Evolutionary conservation across 2,797 vertebrate species (phyloP).

Genomic region (Ctenochaetus hawaiiensis): DNA sequence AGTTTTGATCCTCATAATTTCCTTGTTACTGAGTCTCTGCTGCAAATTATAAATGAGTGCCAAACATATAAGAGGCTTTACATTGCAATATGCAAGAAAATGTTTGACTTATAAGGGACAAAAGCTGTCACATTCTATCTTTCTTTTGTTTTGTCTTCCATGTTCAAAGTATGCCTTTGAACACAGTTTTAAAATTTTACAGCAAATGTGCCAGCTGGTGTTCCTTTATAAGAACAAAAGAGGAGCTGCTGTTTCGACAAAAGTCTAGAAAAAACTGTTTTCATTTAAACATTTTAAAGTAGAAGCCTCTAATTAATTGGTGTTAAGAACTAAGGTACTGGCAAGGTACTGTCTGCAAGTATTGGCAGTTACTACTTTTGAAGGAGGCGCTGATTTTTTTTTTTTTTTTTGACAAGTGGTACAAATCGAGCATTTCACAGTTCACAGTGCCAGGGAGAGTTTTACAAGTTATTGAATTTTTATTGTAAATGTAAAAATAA

Average conservation of each 20-base stretch:
- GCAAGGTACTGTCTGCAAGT: conserved; percentile 10
- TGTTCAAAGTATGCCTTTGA: conserved; percentile 2
- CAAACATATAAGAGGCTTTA: neutral
- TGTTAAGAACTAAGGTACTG: conserved; percentile 3
- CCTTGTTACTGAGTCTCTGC: neutral
- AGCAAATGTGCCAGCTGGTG: conserved; percentile 24
- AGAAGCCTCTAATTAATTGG: conserved; percentile 16
- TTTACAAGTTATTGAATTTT: neutral
- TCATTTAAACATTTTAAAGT: conserved; percentile 24
- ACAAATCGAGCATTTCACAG: neutral
- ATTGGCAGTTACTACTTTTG: conserved; percentile 31
- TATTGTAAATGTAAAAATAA: conserved; percentile 3
- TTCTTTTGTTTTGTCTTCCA: neutral
- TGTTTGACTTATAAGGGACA: neutral
- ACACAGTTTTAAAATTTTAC: conserved; percentile 10
- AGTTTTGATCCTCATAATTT: conserved; percentile 10
- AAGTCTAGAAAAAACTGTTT: neutral
- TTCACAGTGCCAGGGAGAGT: neutral
- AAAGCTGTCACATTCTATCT: neutral
- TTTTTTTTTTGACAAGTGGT: conserved; percentile 9
- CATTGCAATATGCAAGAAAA: neutral
- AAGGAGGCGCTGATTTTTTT: conserved; percentile 20
- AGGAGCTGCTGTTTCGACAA: conserved; percentile 4
- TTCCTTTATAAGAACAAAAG: conserved; percentile 7
- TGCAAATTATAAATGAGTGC: neutral